These are phyloP conservation scores for Portevinia maculata DNA, from an alignment of 2,888 invertebrate species.

Conservation along the genomic window DNA sequence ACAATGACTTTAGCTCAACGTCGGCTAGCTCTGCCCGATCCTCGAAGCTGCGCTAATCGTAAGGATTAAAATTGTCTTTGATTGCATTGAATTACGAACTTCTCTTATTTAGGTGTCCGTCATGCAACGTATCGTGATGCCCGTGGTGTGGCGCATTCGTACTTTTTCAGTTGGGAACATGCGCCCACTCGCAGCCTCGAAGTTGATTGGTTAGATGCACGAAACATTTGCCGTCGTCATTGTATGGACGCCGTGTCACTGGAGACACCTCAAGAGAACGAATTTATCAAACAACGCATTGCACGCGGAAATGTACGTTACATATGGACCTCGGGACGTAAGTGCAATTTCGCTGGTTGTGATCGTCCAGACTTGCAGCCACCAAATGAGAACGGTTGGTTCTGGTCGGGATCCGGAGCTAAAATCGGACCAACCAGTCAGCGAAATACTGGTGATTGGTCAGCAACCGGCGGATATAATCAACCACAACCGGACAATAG, in stretches of 20 bases:
- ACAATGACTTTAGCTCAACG: slow-evolving; percentile 90
- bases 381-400: slow-evolving; percentile 94
- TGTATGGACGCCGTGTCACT: slow-evolving; percentile 97
- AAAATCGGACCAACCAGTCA: slow-evolving; percentile 95
- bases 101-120: slow-evolving; percentile 87
- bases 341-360: slow-evolving; percentile 96
- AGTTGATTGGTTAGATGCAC: slow-evolving; percentile 95
- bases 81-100: slow-evolving; percentile 4
- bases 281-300: slow-evolving; percentile 94
- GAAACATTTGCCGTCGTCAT: slow-evolving; percentile 95
- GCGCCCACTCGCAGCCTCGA: slow-evolving; percentile 91
- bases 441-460: slow-evolving; percentile 95
- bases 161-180: slow-evolving; percentile 97
- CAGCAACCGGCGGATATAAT: slow-evolving; percentile 93
- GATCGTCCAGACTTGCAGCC: slow-evolving; percentile 92
- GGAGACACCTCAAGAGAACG: slow-evolving; percentile 95
- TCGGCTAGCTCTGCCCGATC: slow-evolving; percentile 93
- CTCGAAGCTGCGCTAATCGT: slow-evolving; percentile 94
- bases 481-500: slow-evolving; percentile 95
- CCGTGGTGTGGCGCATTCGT: slow-evolving; percentile 93
- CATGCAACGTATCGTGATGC: slow-evolving; percentile 95
- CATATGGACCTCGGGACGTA: slow-evolving; percentile 96
- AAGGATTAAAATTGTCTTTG: slow-evolving; percentile 83
- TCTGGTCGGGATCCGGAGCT: slow-evolving; percentile 96
- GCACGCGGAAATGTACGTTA: slow-evolving; percentile 90